Evolutionary conservation across 1,140 invertebrate genomes (phyloP), one percentile per base, ranked within the genome.

Genomic region (Oedothorax gibbosus): DNA sequence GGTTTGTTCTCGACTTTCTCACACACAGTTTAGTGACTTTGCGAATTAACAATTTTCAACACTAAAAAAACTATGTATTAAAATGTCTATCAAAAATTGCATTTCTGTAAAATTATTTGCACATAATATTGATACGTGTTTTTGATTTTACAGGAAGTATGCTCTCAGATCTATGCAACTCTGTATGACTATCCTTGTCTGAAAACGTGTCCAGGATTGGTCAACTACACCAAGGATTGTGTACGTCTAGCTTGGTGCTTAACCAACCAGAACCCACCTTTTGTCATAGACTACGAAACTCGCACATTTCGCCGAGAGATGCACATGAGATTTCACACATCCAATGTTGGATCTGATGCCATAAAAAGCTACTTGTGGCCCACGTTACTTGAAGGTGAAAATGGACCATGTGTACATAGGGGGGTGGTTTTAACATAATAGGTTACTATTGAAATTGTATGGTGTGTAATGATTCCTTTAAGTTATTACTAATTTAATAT

Each of bases 161-260:
- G 92, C 77, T 90, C 90, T 75, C 93, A 94, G 87, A 92, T 94
- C 64, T 93, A 93, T 91, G 92, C 92, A 12, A 95, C 94, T 3
- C 89, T 95, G 18, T 94, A 94, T 88, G 94, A 95, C 89, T 95
- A 95, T 88, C 94, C 94, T 7, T 93, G 93, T 88, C 90, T 95
- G 11, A 93, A 92, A 88, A 88, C 89, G 12, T 94, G 93, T 88
- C 87, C 91, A 20, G 93, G 92, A 65, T 90, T 95, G 12, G 89
- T 92, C 65, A 91, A 91, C 62, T 95, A 94, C 88, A 92, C 94
- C 7, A 88, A 91, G 65, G 92, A 92, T 51, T 93, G 93, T 87
- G 93, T 94, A 18, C 90, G 91, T 56, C 87, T 94, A 10, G 93
- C 94, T 0, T 95, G 94, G 94, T 92, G 91, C n/a, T 88, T 92